These are phyloP conservation scores for Madoqua kirkii DNA, from an alignment of 2,113 vertebrate species.

Conservation along the genomic window DNA sequence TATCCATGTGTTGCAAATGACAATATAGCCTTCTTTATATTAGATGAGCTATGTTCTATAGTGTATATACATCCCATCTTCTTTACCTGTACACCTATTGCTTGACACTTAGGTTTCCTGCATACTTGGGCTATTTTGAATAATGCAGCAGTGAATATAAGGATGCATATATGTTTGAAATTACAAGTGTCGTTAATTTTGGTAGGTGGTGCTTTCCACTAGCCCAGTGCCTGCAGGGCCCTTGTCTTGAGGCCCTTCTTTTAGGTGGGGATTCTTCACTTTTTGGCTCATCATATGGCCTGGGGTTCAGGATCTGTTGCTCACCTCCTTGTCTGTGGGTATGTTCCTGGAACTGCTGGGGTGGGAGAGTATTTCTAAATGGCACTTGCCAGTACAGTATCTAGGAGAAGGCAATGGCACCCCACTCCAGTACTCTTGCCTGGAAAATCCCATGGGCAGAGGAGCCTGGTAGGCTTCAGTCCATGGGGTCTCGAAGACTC, in stretches of 20 bases:
- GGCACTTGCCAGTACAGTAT: not conserved
- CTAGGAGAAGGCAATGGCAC: no score
- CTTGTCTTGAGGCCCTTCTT: not conserved
- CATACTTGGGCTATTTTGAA: not conserved
- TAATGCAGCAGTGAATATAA: not conserved
- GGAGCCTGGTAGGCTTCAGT: no score
- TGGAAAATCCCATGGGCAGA: no score
- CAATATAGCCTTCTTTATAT: not conserved
- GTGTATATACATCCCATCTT: not conserved
- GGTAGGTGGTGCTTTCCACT: not conserved
- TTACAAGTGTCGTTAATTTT: not conserved
- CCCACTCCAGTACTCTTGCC: no score
- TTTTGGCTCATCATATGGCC: not conserved
- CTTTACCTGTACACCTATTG: not conserved
- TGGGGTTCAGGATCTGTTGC: not conserved
- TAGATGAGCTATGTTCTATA: not conserved
- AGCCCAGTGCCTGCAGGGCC: not conserved
- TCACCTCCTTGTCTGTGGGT: not conserved
- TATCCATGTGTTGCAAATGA: not conserved
- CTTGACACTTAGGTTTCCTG: not conserved
- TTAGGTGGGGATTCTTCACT: not conserved
- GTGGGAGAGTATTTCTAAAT: not conserved
- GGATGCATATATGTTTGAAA: not conserved
- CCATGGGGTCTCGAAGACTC: no score
- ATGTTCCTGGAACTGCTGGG: not conserved